A percentile compares a stretch with the other conserved stretches of the same genome.
Evolutionary conservation across 1,140 invertebrate species (phyloP).

Genomic region (Drosophila sp.): DNA sequence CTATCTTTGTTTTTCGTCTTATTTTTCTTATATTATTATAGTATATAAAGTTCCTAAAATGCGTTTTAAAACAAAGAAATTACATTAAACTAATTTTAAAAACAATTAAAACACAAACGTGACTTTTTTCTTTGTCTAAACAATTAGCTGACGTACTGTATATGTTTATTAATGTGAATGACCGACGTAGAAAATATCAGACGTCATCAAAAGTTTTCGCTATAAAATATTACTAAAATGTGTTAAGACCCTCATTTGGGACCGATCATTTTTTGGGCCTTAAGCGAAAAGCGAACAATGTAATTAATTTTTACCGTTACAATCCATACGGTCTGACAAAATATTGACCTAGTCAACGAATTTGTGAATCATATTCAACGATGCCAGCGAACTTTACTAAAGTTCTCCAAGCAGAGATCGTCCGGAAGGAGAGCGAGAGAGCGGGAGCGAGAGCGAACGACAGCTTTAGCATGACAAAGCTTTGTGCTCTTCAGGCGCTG

Average conservation of each 20-base stretch:
- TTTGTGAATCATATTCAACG: conserved; percentile 46
- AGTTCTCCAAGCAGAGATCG: conserved; percentile 11
- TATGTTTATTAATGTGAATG: conserved; percentile 16
- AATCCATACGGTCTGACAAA: conserved; percentile 34
- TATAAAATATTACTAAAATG: conserved; percentile 1
- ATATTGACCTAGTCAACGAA: conserved; percentile 78
- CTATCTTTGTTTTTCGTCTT: too few species aligned
- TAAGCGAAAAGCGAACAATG: conserved; percentile 39
- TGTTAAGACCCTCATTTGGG: conserved; percentile 17
- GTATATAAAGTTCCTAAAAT: too few species aligned
- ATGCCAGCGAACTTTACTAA: conserved; percentile 10
- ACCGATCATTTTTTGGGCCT: conserved; percentile 53
- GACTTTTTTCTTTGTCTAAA: too few species aligned
- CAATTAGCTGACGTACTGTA: background rate
- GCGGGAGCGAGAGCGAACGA: background rate
- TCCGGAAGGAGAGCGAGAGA: background rate
- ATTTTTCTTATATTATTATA: too few species aligned
- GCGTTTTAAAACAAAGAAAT: too few species aligned
- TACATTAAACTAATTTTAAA: too few species aligned
- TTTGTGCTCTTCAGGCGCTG: background rate
- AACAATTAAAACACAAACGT: too few species aligned
- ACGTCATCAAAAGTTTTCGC: conserved; percentile 12
- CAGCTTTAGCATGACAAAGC: conserved; percentile 13
- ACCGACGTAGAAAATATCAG: background rate
- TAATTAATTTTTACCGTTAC: conserved; percentile 74